Conservation (phyloP, 2,888 invertebrate species). For the Tetranychus piercei region DNA sequence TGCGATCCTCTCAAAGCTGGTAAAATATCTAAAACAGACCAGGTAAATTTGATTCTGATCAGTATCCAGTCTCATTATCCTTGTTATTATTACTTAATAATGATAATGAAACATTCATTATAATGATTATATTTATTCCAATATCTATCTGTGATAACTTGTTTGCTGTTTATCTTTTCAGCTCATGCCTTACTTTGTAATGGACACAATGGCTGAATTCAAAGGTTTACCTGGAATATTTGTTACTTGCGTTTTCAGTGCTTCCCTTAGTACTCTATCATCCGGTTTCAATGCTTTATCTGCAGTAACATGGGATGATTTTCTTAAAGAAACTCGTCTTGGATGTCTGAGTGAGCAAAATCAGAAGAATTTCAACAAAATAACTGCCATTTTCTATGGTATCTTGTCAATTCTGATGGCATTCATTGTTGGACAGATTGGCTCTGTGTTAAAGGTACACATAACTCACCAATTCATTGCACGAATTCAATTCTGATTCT, state of each 20-base stretch:
- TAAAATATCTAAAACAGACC: slow-evolving; percentile 22
- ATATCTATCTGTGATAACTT: background rate
- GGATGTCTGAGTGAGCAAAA: slow-evolving; percentile 6
- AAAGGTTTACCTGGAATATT: slow-evolving; percentile 77
- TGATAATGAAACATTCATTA: too few species aligned
- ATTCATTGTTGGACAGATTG: slow-evolving; percentile 23
- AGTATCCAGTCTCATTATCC: background rate
- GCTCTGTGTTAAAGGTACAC: slow-evolving; percentile 21
- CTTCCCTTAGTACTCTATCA: slow-evolving; percentile 49
- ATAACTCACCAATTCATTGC: background rate
- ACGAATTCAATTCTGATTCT: background rate
- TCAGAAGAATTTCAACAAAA: slow-evolving; percentile 13
- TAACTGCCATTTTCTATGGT: slow-evolving; percentile 22
- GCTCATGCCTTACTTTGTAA: slow-evolving; percentile 56
- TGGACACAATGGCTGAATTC: slow-evolving; percentile 53
- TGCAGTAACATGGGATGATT: slow-evolving; percentile 74
- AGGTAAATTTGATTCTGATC: background rate
- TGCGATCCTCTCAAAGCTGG: slow-evolving; percentile 23
- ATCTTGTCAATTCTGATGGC: slow-evolving; percentile 23
- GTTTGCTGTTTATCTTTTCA: slow-evolving; percentile 1
- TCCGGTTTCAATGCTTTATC: slow-evolving; percentile 52
- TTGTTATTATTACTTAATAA: too few species aligned
- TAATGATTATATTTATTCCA: too few species aligned
- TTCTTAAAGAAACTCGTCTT: slow-evolving; percentile 36
- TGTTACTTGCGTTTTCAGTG: slow-evolving; percentile 76